Evolutionary conservation across 2,797 vertebrate species (phyloP), one percentile per base, ranked within the genome.

Genomic region (Chloroceryle inda): DNA sequence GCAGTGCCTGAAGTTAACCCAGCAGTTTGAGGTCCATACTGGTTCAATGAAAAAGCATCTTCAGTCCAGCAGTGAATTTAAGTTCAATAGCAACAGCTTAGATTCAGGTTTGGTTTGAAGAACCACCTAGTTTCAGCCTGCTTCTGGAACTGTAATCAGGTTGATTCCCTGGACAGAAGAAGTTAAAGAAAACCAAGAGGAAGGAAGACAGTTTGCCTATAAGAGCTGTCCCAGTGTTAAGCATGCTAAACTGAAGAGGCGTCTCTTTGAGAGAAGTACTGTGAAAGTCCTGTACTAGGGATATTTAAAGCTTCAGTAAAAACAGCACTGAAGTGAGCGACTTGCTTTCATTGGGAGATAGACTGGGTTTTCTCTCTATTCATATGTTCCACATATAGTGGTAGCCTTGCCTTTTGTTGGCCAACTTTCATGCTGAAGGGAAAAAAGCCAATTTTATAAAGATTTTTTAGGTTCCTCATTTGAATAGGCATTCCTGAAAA

Each of bases 261-360:
- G 59, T 88, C 84, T 92, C 82, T 67, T 77, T 5, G 9, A 69
- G 76, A 89, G 69, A 62, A 91, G 76, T 85, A 75, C 91, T 92
- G 88, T 79, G 89, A 89, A 92, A 94, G 94, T 91, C 92, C 94
- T 8, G 77, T 86, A 94, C 92, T 92, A 95, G 63, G 95, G 94
- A 94, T 95, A 94, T 97, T 96, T 97, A 96, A 96, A 95, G 95
- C 92, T 81, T 85, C 75, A 63, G 85, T 69, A 94, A 88, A 94
- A 95, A 96, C 94, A 96, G 78, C 88, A 84, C 73, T 86, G 55
- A 90, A 95, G 63, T 69, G 82, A 97, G 69, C 0, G 44, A 89
- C 79, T 96, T 85, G 76, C 88, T 91, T 92, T 86, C 92, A 68
- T n/a, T 96, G 79, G 62, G 82, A 95, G 73, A 88, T 89, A 96